Evolutionary conservation across 2,888 invertebrate genomes (phyloP).

Genomic region (Ochropleura plecta): DNA sequence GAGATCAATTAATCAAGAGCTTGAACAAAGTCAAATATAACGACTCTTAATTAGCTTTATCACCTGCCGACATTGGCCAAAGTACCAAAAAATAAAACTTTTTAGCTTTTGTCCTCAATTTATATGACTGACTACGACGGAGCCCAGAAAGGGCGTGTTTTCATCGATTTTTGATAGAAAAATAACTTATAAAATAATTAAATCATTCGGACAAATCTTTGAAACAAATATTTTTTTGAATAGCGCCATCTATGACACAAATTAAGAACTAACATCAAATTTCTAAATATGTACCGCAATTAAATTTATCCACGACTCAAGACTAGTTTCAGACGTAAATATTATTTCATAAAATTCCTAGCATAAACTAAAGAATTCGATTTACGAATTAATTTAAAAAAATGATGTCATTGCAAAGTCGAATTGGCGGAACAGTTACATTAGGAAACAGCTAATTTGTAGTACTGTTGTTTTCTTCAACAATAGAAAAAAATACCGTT

Average conservation of each 20-base stretch:
- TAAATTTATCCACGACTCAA: too few species aligned
- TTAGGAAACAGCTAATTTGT: background rate
- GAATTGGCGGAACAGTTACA: slow-evolving; percentile 30
- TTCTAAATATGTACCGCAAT: too few species aligned
- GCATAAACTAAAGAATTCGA: background rate
- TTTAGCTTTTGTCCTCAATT: background rate
- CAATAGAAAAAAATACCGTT: slow-evolving; percentile 23
- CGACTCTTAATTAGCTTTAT: background rate
- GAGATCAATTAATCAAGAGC: background rate
- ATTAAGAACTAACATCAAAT: too few species aligned
- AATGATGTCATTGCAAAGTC: slow-evolving; percentile 1
- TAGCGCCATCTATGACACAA: too few species aligned
- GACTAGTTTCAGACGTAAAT: too few species aligned
- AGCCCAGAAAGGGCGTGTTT: background rate
- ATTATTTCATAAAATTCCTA: too few species aligned
- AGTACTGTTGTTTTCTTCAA: slow-evolving; percentile 16
- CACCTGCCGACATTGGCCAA: background rate
- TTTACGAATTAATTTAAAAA: background rate
- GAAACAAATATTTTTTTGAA: too few species aligned
- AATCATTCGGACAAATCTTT: too few species aligned
- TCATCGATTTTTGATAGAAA: background rate
- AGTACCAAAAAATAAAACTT: background rate
- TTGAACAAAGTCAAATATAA: background rate
- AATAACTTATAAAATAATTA: background rate
- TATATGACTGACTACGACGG: background rate